Evolutionary conservation across 2,797 vertebrate species (phyloP), one percentile per base, ranked within the genome.

Genomic region (Amphiprion clarkii): DNA sequence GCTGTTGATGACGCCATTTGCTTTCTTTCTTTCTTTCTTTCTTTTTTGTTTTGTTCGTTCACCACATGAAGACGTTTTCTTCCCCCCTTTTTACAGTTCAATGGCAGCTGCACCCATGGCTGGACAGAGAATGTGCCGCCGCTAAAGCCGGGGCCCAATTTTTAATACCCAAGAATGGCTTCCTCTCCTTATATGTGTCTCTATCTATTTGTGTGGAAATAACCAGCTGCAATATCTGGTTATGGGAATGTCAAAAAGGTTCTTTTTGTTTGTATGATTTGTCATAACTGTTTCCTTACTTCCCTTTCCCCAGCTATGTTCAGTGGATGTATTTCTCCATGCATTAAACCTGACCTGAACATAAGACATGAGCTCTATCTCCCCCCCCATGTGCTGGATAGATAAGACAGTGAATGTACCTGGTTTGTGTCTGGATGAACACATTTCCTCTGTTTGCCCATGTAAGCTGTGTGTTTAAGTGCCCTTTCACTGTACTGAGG

Each of bases 281-380:
- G 46, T 92, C 92, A 91, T 92, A 93, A 95, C 91, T 85, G 88
- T 91, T 91, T 93, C 90, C 92, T 94, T 93, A 86, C 92, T 89
- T 90, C 88, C 87, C 89, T 89, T 82, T 85, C 82, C 91, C 88
- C 89, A 95, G 94, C 92, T 94, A 91, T 95, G 93, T 94, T 95
- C 89, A 94, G 89, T 94, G 92, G 91, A 92, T 88, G 91, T 93
- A 79, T 46, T 89, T 89, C 85, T 90, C 78, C 89, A 91, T 93
- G 87, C 89, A 81, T 93, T 89, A 90, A 74, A 81, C 64, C 77
- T 60, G 79, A 87, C 85, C 92, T 92, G 92, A 94, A 93, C 94
- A 94, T 94, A 91, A 87, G 84, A 88, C 88, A 90, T 86, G 90
- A 88, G 82, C 80, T 72, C 70, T 42, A 46, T 63, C 63, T 23